Evolutionary conservation across 2,113 vertebrate genomes (phyloP).

Genomic region (Mandrillus leucophaeus): DNA sequence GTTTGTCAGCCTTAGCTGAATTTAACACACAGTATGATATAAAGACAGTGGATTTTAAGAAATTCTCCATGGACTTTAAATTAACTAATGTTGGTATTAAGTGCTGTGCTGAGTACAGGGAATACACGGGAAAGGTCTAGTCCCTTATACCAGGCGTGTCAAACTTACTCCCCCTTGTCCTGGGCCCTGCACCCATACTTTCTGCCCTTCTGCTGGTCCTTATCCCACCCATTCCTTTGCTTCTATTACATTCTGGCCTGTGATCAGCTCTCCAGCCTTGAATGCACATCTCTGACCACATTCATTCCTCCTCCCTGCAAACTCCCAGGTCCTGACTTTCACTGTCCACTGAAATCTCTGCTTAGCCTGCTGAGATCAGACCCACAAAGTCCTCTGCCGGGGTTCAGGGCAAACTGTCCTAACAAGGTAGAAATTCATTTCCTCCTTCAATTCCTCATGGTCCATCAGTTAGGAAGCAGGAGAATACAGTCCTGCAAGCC

Average conservation of each 20-base stretch:
- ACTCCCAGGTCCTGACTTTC: neutral
- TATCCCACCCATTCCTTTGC: neutral
- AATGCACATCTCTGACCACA: neutral
- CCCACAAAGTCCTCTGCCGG: neutral
- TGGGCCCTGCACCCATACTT: rapidly evolving
- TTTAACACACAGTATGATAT: neutral
- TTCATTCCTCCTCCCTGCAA: neutral
- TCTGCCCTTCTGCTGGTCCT: neutral
- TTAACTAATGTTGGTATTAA: neutral
- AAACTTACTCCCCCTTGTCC: neutral
- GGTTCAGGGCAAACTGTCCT: neutral
- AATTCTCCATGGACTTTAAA: neutral
- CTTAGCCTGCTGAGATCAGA: neutral
- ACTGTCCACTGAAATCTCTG: neutral
- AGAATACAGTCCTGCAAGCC: neutral
- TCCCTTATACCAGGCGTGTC: neutral
- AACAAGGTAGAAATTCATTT: neutral
- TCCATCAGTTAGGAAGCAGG: neutral
- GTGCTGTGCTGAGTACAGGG: neutral
- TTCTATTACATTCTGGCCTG: neutral
- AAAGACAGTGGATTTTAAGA: neutral
- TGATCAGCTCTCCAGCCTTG: neutral
- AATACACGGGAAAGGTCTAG: neutral
- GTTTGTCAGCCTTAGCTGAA: neutral
- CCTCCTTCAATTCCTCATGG: too few relatives aligned